phyloP scores from a whole-genome alignment of 1,140 invertebrate species.

The Macrobrachium nipponense region DNA sequence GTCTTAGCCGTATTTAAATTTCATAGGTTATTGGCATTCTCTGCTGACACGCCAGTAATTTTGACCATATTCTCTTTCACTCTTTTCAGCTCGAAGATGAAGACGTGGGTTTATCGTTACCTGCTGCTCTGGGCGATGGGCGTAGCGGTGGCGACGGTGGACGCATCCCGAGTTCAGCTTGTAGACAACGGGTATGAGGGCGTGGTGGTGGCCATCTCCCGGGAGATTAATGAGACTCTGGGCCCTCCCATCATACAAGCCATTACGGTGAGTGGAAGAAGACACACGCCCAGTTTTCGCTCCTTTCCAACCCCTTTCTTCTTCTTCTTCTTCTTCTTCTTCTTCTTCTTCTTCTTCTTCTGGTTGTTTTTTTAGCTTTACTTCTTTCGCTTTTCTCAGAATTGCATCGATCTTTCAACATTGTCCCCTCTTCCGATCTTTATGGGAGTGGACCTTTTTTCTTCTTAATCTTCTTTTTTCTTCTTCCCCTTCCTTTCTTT shows the following conservation, averaged over 20 bases:
- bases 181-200: slow-evolving; percentile 54
- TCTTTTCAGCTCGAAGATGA: background rate
- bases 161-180: slow-evolving; percentile 6
- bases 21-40: too few relatives aligned
- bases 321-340: background rate
- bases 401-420: background rate
- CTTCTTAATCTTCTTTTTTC: background rate
- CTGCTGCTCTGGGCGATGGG: slow-evolving; percentile 7
- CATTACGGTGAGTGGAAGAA: slow-evolving; percentile 16
- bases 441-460: too few relatives aligned
- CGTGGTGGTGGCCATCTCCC: slow-evolving; percentile 52
- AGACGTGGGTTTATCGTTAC: background rate
- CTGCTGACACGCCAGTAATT: background rate
- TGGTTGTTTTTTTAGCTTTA: background rate
- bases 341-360: background rate
- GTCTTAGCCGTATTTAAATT: too few relatives aligned
- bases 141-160: slow-evolving; percentile 16
- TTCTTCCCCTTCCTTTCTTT: background rate
- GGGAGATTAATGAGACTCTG: slow-evolving; percentile 28
- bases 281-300: background rate
- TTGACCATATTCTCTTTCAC: background rate
- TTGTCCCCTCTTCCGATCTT: too few relatives aligned
- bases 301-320: background rate
- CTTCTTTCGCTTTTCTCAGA: background rate
- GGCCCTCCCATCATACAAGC: slow-evolving; percentile 31